Conservation (phyloP, 2,888 invertebrate species). For the Scaptomyza flava region DNA sequence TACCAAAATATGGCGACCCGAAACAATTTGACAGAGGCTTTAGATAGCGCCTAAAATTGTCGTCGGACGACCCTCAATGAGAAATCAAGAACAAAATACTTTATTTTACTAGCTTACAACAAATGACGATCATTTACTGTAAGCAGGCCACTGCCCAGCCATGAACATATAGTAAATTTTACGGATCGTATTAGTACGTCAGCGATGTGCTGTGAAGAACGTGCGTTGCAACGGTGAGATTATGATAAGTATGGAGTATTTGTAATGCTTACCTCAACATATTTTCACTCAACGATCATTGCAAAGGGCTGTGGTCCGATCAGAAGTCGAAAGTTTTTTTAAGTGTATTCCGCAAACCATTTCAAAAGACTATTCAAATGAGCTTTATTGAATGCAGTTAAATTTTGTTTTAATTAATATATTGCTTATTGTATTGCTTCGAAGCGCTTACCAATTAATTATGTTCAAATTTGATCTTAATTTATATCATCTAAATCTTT, state of each 20-base stretch:
- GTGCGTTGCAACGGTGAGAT: conserved; percentile 36
- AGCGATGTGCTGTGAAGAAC: conserved; percentile 81
- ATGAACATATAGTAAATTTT: conserved; percentile 81
- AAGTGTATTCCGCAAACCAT: conserved; percentile 40
- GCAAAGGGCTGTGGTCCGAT: conserved; percentile 52
- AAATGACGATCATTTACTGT: conserved; percentile 83
- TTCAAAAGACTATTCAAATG: conserved; percentile 31
- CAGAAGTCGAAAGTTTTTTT: conserved; percentile 48
- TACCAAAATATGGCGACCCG: conserved; percentile 54
- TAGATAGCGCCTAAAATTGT: conserved; percentile 84
- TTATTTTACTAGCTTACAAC: conserved; percentile 41
- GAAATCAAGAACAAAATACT: not conserved
- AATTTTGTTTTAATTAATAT: no score
- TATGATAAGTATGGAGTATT: not conserved
- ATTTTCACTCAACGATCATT: conserved; percentile 44
- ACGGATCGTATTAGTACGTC: conserved; percentile 84
- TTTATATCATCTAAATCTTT: not conserved
- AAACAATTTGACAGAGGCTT: conserved; percentile 53
- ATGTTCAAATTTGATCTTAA: not conserved
- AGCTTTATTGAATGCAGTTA: conserved; percentile 26
- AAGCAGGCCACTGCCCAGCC: conserved; percentile 85
- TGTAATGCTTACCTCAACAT: conserved; percentile 52
- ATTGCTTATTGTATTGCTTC: not conserved
- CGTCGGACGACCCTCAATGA: conserved; percentile 51
- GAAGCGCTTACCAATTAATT: not conserved